A percentile compares a stretch with the other conserved stretches of the same genome.
Evolutionary conservation across 1,140 invertebrate species (phyloP).

Genomic region (Zaprionus tsacasi): DNA sequence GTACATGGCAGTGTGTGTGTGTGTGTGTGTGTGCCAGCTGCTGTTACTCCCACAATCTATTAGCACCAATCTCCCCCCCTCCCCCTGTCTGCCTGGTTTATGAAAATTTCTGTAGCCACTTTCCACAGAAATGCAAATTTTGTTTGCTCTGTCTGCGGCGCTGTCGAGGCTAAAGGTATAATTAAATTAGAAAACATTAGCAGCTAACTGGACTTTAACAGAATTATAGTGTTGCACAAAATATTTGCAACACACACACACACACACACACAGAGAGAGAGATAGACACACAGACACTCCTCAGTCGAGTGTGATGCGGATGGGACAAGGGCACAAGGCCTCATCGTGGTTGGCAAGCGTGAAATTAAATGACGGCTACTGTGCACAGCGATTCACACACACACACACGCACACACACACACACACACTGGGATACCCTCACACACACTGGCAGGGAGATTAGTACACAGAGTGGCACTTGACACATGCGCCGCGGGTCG

Average conservation of each 20-base stretch:
- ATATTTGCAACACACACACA: conserved; percentile 38
- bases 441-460: conserved; percentile 4
- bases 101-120: conserved; percentile 64
- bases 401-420: conserved; percentile 9
- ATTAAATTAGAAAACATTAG: conserved; percentile 69
- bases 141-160: conserved; percentile 24
- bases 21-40: conserved; percentile 33
- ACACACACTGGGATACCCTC: conserved; percentile 3
- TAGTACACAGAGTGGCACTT: conserved; percentile 21
- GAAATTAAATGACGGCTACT: conserved; percentile 61
- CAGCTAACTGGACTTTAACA: conserved; percentile 62
- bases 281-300: not conserved
- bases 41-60: conserved; percentile 43
- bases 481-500: conserved; percentile 29
- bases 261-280: not conserved
- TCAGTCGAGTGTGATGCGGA: not conserved
- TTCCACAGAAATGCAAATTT: conserved; percentile 66
- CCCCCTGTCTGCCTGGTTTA: conserved; percentile 20
- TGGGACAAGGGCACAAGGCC: not conserved
- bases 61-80: conserved; percentile 12
- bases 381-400: conserved; percentile 30
- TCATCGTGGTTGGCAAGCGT: conserved; percentile 46
- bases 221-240: conserved; percentile 47
- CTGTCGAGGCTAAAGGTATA: conserved; percentile 29
- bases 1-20: not conserved